These are phyloP conservation scores for Tetraneura akinire DNA, from an alignment of 1,140 invertebrate species.

Conservation along the genomic window DNA sequence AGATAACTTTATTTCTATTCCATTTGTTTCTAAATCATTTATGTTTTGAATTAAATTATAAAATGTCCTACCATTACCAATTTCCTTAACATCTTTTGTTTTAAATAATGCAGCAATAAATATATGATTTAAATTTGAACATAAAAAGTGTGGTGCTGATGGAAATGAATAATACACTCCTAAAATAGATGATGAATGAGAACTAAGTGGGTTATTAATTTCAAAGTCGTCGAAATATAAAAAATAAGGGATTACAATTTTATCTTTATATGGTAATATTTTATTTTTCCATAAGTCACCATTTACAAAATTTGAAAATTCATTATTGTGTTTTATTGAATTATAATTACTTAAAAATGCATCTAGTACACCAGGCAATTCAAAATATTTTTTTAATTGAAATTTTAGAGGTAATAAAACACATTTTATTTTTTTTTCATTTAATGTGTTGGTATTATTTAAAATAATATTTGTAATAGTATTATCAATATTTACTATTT, in stretches of 20 bases:
- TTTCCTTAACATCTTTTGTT: neutral
- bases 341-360: neutral
- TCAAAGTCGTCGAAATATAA: too few species aligned
- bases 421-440: neutral
- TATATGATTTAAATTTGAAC: too few species aligned
- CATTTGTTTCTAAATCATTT: neutral
- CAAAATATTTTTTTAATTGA: neutral
- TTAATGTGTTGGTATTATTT: neutral
- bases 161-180: too few species aligned
- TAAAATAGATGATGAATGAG: too few species aligned
- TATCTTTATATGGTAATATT: too few species aligned
- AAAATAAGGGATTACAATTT: too few species aligned
- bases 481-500: neutral
- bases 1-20: neutral
- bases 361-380: neutral
- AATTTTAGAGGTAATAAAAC: neutral
- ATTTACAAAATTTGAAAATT: too few species aligned
- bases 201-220: too few species aligned
- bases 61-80: neutral
- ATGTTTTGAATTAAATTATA: slow-evolving; percentile 12
- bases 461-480: neutral
- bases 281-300: too few species aligned
- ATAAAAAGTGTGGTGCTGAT: too few species aligned
- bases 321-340: neutral
- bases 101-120: neutral